Base-by-base conservation (phyloP, 1,140 invertebrate genomes). In the Centruroides sculpturatus region DNA sequence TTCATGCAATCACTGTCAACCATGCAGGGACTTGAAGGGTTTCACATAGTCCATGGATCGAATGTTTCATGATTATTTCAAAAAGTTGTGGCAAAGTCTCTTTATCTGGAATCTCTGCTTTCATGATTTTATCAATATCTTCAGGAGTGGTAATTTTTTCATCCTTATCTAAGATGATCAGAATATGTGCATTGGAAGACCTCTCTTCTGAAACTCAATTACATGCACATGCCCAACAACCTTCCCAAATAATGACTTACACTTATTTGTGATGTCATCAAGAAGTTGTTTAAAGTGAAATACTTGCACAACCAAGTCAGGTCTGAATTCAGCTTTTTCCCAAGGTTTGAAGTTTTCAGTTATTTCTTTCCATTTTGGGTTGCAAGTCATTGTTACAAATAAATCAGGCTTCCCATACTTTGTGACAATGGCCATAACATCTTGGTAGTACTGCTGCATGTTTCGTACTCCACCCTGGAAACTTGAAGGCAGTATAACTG, bases 331-430 rank as follows among this genome's bases (percentile, higher is more conserved):
- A 11, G 67, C 46, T 47, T n/a, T 63, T 65, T 77, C 67, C 8
- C 63, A 48, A n/a, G 53, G 41, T 23, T 61, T 7, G 1, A 78
- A 53, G 54, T 68, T 59, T 58, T 69, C 57, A 49, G 34, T 41
- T 46, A 77, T 78, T 59, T 80, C 73, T 1, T 35, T 49, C 78
- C 78, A 82, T 57, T 66, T 75, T 65, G 67, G 75, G 72, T 76
- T 81, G 62, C 64, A 71, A 36, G 76, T 78, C 13, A 77, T 64
- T 12, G 76, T 78, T 11, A 77, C 67, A 63, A 78, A 78, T 1
- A 77, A 57, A 62, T 72, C 70, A n/a, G 76, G 74, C 47, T 65
- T 64, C 11, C 76, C 76, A 66, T 57, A 73, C 49, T 64, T 55
- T 13, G 60, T 23, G 8, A 73, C 72, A 52, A 70, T 59, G 7